Conservation (phyloP, 1,140 invertebrate species). For the Planococcus citri region DNA sequence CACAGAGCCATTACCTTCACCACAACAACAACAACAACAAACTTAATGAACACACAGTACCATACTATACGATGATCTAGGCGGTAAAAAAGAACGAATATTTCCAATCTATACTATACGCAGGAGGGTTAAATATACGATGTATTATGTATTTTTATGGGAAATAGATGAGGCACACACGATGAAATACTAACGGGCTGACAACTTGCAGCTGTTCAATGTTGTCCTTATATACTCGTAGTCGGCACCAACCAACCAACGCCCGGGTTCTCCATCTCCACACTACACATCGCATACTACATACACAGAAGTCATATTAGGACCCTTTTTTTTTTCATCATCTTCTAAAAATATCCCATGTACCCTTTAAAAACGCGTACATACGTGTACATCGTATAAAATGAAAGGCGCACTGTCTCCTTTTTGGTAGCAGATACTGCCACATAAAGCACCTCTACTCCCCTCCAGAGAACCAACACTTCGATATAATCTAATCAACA, state of each 20-base stretch:
- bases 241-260: background rate
- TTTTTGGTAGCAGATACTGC: background rate
- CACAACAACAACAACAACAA: no score
- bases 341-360: background rate
- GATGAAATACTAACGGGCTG: conserved; percentile 6
- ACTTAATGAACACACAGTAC: no score
- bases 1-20: no score
- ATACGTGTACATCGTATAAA: background rate
- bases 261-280: no score
- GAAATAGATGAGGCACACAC: conserved; percentile 1
- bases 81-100: background rate
- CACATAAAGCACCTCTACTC: background rate
- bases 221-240: background rate
- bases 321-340: background rate
- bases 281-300: no score
- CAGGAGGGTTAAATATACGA: background rate
- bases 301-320: background rate
- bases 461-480: background rate
- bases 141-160: conserved; percentile 8
- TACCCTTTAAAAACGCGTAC: background rate
- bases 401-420: background rate
- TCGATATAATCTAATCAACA: background rate
- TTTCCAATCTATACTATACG: background rate
- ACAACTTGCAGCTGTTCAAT: conserved; percentile 1
- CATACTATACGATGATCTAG: background rate